phyloP scores from a whole-genome alignment of 2,113 vertebrate species.

The Progne subis region DNA sequence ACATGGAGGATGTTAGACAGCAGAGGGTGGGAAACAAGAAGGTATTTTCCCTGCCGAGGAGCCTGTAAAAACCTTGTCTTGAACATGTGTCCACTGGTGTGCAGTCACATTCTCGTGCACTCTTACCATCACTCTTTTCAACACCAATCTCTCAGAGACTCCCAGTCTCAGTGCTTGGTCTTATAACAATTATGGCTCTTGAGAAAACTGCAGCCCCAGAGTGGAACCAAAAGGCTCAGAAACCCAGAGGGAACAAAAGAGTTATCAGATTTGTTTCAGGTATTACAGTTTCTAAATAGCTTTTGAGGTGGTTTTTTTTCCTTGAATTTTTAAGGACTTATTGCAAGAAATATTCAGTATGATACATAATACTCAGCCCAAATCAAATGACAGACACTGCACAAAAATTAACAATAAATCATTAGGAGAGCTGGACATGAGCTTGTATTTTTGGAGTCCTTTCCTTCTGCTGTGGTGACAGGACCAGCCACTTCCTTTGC shows the following conservation, averaged over 20 bases:
- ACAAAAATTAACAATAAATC: neutral
- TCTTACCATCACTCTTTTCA: neutral
- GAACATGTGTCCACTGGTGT: no score
- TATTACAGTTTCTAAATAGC: neutral
- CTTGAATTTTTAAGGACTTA: neutral
- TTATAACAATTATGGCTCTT: neutral
- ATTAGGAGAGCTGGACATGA: neutral
- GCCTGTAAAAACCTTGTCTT: neutral
- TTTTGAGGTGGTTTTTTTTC: neutral
- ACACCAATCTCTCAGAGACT: neutral
- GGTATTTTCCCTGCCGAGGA: neutral
- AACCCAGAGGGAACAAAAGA: neutral
- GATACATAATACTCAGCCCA: neutral
- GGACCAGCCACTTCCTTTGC: neutral
- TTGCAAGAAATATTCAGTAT: neutral
- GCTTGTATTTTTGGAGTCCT: neutral
- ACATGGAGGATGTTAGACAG: neutral
- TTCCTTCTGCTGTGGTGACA: neutral
- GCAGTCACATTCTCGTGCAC: neutral
- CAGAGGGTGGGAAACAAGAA: neutral
- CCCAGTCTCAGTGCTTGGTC: neutral
- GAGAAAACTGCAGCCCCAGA: neutral
- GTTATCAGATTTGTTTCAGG: neutral
- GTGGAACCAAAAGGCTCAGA: neutral
- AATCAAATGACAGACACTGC: neutral